These are phyloP conservation scores for Malurus elegans DNA, from an alignment of 2,113 vertebrate genomes.

Conservation along the genomic window DNA sequence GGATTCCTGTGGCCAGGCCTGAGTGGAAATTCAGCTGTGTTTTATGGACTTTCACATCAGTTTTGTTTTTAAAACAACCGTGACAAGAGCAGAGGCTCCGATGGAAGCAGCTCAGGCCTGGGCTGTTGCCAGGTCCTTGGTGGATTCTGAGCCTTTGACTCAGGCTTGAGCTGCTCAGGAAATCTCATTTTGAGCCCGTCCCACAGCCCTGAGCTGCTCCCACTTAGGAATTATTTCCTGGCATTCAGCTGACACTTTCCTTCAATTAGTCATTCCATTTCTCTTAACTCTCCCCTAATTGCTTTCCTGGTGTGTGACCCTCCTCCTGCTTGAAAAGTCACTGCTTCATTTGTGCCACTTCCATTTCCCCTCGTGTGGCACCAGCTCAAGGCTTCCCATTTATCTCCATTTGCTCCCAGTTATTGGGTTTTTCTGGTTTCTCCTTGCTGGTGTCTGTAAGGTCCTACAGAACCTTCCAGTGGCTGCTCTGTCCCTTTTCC, in stretches of 20 bases:
- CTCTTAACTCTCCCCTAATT: constrained; percentile 5
- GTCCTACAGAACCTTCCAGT: background rate
- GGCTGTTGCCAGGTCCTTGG: background rate
- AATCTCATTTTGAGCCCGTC: background rate
- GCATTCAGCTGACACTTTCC: constrained; percentile 30
- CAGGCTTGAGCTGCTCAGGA: constrained; percentile 1
- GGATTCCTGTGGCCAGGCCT: background rate
- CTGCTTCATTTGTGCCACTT: background rate
- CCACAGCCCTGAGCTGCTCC: background rate
- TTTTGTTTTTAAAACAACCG: background rate
- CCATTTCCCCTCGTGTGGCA: background rate
- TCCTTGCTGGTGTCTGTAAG: background rate
- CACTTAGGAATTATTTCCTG: constrained; percentile 37
- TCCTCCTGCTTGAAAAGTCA: constrained; percentile 10
- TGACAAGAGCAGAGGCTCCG: background rate
- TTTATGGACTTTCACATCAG: background rate
- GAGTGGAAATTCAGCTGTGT: background rate
- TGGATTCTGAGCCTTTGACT: background rate
- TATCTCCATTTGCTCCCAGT: background rate
- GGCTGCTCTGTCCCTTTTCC: background rate
- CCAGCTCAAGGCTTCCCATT: background rate
- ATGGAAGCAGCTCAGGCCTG: background rate
- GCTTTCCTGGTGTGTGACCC: background rate
- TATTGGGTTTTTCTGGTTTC: background rate
- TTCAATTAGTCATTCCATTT: constrained; percentile 37